Conservation (phyloP, 1,140 invertebrate species). For the Radopholus similis region DNA sequence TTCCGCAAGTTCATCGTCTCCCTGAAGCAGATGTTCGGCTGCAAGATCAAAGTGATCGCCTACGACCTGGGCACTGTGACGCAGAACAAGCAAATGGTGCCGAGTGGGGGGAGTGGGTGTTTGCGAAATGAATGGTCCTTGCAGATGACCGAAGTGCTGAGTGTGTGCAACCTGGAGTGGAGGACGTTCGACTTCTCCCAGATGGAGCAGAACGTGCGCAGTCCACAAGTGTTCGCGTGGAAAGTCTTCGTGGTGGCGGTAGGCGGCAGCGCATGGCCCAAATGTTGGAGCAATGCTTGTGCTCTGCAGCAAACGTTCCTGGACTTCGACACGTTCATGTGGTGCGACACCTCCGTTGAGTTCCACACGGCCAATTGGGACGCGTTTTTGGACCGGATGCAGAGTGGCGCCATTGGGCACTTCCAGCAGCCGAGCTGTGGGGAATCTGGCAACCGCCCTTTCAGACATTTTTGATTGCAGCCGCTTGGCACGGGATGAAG, state of each 20-base stretch:
- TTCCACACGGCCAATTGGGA: background rate
- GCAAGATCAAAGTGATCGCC: background rate
- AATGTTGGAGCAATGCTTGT: too few species aligned
- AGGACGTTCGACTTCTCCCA: background rate
- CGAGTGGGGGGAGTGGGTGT: too few species aligned
- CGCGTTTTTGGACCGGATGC: too few species aligned
- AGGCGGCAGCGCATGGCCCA: background rate
- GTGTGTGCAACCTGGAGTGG: background rate
- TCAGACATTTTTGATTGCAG: too few species aligned
- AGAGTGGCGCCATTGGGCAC: too few species aligned
- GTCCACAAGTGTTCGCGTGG: background rate
- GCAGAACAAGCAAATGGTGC: background rate
- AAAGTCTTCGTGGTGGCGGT: background rate
- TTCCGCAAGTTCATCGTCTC: background rate
- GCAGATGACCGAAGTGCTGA: too few species aligned
- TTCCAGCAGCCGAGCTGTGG: too few species aligned
- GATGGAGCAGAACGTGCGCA: background rate
- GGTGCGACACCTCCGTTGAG: slow-evolving; percentile 1
- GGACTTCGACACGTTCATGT: slow-evolving; percentile 4
- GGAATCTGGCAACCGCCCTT: too few species aligned
- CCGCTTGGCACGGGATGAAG: too few species aligned
- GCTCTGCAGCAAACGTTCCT: background rate
- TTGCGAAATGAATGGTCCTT: too few species aligned
- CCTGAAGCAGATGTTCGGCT: background rate
- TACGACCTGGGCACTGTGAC: background rate